Conservation (phyloP, 2,113 vertebrate genomes). For the Aleadryas rufinucha region DNA sequence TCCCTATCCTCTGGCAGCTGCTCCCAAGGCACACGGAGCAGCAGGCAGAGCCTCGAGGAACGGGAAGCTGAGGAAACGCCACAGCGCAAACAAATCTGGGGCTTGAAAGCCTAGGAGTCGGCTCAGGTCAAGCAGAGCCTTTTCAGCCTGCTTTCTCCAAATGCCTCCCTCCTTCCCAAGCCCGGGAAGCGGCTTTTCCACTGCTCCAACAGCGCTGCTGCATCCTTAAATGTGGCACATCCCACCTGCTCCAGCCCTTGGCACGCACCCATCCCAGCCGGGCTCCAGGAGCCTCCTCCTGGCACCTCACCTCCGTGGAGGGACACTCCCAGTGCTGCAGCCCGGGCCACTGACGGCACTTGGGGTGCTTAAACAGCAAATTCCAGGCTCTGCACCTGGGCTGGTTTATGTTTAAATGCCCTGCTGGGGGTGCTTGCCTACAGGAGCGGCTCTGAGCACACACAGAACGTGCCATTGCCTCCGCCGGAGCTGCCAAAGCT, state of each 20-base stretch:
- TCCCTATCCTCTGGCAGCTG: neutral
- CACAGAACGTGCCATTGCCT: too few species aligned
- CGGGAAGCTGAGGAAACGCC: neutral
- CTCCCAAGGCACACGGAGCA: neutral
- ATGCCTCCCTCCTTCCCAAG: neutral
- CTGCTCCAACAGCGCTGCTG: neutral
- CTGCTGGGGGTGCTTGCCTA: neutral
- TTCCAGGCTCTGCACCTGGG: neutral
- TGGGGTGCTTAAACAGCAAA: accelerated
- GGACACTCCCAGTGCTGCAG: neutral
- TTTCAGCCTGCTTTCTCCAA: neutral
- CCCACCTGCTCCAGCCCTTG: neutral
- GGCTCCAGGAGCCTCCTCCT: neutral
- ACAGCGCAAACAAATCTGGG: accelerated
- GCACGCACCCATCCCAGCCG: accelerated
- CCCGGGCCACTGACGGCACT: neutral
- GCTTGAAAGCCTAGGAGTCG: neutral
- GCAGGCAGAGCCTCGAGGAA: neutral
- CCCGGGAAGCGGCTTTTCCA: accelerated
- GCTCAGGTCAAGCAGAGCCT: neutral
- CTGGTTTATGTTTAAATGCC: neutral
- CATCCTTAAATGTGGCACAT: accelerated
- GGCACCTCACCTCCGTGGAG: accelerated
- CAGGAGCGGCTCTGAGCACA: accelerated
- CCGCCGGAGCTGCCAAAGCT: neutral